Evolutionary conservation across 2,113 vertebrate genomes (phyloP).

Genomic region (Chloroceryle aenea): DNA sequence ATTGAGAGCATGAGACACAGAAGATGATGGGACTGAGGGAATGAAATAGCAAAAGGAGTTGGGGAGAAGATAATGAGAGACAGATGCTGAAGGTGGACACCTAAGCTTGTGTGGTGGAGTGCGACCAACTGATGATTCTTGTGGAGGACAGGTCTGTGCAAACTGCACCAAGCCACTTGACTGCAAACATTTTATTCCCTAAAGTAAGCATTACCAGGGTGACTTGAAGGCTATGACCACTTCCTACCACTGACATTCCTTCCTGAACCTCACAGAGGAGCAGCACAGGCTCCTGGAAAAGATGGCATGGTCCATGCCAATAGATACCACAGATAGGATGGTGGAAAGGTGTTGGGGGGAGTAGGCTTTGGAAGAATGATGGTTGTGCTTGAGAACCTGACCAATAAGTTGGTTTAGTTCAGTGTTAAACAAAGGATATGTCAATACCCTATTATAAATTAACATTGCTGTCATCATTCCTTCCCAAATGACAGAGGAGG

Average conservation of each 20-base stretch:
- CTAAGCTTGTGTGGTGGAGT: not conserved
- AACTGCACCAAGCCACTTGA: not conserved
- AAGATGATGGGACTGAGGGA: not conserved
- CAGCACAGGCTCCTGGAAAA: not conserved
- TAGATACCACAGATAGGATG: rapidly evolving
- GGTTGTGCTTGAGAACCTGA: not conserved
- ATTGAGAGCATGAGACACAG: not conserved
- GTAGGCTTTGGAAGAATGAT: not conserved
- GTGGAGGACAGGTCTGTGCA: not conserved
- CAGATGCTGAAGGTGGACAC: not conserved
- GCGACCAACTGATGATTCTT: not conserved
- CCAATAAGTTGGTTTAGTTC: not conserved
- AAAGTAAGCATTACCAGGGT: not conserved
- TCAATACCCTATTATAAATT: not conserved
- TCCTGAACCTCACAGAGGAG: not conserved
- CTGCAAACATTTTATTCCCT: not conserved
- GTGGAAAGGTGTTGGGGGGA: not conserved
- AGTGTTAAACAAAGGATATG: not conserved
- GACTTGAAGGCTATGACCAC: not conserved
- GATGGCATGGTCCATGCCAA: not conserved
- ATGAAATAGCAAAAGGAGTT: not conserved
- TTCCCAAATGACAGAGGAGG: not conserved
- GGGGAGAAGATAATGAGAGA: not conserved
- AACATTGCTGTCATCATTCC: not conserved
- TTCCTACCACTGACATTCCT: not conserved